Evolutionary conservation across 2,888 invertebrate genomes (phyloP), one percentile per base, ranked within the genome.

Genomic region (Dione vanillae): DNA sequence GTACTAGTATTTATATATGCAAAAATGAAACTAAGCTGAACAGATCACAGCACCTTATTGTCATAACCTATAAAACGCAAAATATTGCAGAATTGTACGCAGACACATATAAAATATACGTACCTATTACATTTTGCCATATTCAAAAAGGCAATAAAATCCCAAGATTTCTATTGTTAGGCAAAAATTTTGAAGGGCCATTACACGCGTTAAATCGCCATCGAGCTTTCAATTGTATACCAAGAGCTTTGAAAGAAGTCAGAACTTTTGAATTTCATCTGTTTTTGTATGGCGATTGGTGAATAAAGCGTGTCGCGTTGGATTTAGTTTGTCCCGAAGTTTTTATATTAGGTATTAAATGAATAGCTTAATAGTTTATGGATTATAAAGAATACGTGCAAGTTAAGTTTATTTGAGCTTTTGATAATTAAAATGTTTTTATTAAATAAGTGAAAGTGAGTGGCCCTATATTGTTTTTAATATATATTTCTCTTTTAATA

Each of bases 121-220:
- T 14, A 52, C 14, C 52, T 27, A 52, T 52, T 35, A 56, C 14
- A 37, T n/a, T n/a, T 35, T 27, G 12, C 16, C 54, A 40, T 40
- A 61, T 45, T 61, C 61, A 61, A 61, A 45, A 35, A 45, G 61
- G 61, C 45, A 45, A 45, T 61, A 61, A 45, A 61, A 61, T 12
- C 16, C 45, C 45, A 45, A 61, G 45, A 27, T 16, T 45, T 27
- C 61, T 61, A 61, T 61, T 61, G 61, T 61, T 14, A 11, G 2
- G 45, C 11, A n/a, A 35, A 61, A 61, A 45, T 59, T 67, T 67
- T 67, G 67, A 59, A 67, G 67, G 67, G 41, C 37, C 49, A 67
- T 67, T 67, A 59, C 65, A 54, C 65, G 71, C 71, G 71, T 71
- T 65, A 65, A 71, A 71, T 71, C 65, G 49, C 69, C 58, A 41